Conservation (phyloP, 1,140 invertebrate species). For the Drosophila kikkawai region DNA sequence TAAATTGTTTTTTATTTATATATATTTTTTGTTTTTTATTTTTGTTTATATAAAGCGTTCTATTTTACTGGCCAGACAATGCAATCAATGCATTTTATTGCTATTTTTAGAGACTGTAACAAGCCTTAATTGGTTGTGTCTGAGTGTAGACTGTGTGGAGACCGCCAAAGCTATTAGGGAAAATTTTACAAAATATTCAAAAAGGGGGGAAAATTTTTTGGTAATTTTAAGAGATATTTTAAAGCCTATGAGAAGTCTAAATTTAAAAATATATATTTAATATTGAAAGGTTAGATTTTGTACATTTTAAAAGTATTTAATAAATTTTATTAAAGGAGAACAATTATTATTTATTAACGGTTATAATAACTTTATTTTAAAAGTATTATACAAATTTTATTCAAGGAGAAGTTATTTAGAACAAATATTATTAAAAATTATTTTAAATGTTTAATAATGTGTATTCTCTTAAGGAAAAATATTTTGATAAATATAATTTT, state of each 20-base stretch:
- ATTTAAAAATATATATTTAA: not conserved
- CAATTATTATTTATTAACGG: too few relatives aligned
- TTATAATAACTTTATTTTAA: too few relatives aligned
- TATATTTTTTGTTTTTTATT: not conserved
- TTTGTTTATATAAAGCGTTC: not conserved
- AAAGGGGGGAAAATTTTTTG: not conserved
- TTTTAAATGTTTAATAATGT: too few relatives aligned
- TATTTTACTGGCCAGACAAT: constrained; percentile 13
- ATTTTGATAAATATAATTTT: too few relatives aligned
- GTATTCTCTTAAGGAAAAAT: too few relatives aligned
- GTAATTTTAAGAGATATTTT: not conserved
- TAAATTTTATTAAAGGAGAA: too few relatives aligned
- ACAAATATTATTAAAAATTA: too few relatives aligned
- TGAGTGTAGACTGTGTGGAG: constrained; percentile 18
- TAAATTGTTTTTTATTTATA: not conserved
- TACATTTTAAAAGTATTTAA: too few relatives aligned
- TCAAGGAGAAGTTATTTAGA: too few relatives aligned
- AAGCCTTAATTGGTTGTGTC: constrained; percentile 39
- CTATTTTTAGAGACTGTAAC: constrained; percentile 35
- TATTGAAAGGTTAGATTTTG: not conserved
- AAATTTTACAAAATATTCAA: not conserved
- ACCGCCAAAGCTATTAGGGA: too few relatives aligned
- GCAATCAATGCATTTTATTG: constrained; percentile 46
- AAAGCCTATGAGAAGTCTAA: too few relatives aligned
- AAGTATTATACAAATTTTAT: too few relatives aligned